Evolutionary conservation across 2,797 vertebrate species (phyloP).

Genomic region (Sebastes glaucus): DNA sequence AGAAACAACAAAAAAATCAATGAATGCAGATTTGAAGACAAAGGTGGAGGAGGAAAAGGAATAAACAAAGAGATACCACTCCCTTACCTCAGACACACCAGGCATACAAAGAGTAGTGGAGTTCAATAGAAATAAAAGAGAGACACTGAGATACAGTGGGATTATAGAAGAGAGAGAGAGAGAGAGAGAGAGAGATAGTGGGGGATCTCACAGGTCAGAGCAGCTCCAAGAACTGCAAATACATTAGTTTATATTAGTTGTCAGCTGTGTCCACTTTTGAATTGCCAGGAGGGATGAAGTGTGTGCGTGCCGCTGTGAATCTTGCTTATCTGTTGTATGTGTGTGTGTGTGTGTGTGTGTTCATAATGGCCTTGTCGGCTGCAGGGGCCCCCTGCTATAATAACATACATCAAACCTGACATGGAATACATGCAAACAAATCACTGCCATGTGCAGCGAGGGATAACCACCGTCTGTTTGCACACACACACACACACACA

Average conservation of each 20-base stretch:
- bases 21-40: neutral
- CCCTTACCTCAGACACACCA: too few relatives aligned
- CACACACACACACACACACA: constrained; percentile 4
- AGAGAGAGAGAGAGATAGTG: neutral
- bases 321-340: neutral
- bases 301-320: neutral
- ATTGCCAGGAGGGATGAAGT: constrained; percentile 25
- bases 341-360: constrained; percentile 1
- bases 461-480: constrained; percentile 9
- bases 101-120: too few relatives aligned
- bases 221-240: constrained; percentile 8
- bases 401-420: constrained; percentile 68
- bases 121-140: neutral
- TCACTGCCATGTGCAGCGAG: constrained; percentile 41
- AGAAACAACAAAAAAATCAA: neutral
- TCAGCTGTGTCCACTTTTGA: constrained; percentile 28
- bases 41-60: neutral
- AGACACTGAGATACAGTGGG: neutral
- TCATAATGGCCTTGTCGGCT: constrained; percentile 34
- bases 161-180: neutral
- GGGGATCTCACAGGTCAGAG: neutral
- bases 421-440: constrained; percentile 76
- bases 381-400: constrained; percentile 45
- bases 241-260: constrained; percentile 41
- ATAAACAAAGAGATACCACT: too few relatives aligned